Percentiles rank a stretch among this genome's conserved stretches.
Conservation (phyloP, 2,797 vertebrate genomes). For the Steatocranus sp. region DNA sequence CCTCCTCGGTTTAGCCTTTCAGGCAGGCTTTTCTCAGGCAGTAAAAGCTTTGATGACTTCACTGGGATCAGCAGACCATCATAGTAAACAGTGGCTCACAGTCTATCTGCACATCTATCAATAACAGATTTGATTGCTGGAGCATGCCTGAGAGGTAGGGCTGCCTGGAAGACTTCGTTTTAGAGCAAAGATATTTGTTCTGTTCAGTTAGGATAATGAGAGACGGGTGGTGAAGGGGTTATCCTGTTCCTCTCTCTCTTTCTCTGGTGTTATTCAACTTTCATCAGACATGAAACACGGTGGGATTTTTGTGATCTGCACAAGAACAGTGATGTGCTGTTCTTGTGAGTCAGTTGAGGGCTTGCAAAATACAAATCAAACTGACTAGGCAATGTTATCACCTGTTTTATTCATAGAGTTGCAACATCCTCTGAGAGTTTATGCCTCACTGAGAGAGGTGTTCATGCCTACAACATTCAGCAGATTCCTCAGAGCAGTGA, state of each 20-base stretch:
- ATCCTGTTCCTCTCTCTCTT: neutral
- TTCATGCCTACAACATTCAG: conserved; percentile 24
- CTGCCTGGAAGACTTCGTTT: neutral
- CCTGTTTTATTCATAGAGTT: neutral
- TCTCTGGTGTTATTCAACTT: neutral
- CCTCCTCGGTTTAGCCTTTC: conserved; percentile 7
- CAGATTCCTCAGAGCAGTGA: conserved; percentile 49
- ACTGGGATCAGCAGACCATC: neutral
- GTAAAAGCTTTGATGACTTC: neutral
- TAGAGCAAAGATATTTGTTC: neutral
- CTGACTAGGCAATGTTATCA: neutral
- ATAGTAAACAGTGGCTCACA: neutral
- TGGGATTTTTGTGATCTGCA: conserved; percentile 17
- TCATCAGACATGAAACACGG: conserved; percentile 23
- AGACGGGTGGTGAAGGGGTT: neutral
- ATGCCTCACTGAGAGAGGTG: conserved; percentile 12
- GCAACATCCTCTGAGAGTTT: neutral
- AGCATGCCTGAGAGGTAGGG: neutral
- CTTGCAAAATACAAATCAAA: neutral
- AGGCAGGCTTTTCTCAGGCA: neutral
- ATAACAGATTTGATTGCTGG: neutral
- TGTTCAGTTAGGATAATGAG: neutral
- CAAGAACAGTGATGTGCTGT: neutral
- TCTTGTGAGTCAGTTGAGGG: conserved; percentile 20
- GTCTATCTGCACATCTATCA: neutral